Evolutionary conservation across 2,888 invertebrate genomes (phyloP).

Genomic region (Acleris sparsana): DNA sequence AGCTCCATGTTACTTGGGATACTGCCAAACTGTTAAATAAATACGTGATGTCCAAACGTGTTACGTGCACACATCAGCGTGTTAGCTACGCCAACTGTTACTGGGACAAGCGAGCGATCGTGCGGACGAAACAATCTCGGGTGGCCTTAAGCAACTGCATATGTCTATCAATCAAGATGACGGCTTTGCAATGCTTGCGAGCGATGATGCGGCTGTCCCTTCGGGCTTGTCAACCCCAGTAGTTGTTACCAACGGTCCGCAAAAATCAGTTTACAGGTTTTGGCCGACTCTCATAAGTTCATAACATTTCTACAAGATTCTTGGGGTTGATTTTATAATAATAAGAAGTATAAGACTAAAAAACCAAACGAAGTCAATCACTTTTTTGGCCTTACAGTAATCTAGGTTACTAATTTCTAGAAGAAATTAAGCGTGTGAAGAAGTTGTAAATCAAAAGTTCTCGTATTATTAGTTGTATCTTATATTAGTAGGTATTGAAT

Average conservation of each 20-base stretch:
- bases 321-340: too few relatives aligned
- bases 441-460: too few relatives aligned
- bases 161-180: slow-evolving; percentile 43
- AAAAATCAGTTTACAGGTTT: slow-evolving; percentile 42
- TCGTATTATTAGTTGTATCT: too few relatives aligned
- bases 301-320: too few relatives aligned
- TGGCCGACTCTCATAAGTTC: slow-evolving; percentile 3
- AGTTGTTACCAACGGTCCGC: slow-evolving; percentile 57
- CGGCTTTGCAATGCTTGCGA: slow-evolving; percentile 48
- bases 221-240: slow-evolving; percentile 51
- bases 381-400: too few relatives aligned
- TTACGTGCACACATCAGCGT: background rate
- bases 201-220: slow-evolving; percentile 36
- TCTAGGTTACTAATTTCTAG: too few relatives aligned
- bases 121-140: slow-evolving; percentile 1
- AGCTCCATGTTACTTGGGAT: background rate
- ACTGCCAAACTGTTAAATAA: background rate
- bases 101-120: slow-evolving; percentile 25
- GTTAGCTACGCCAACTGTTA: slow-evolving; percentile 22
- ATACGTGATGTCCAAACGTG: slow-evolving; percentile 20
- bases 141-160: slow-evolving; percentile 51
- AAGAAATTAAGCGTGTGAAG: background rate
- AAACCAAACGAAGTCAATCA: too few relatives aligned
- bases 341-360: too few relatives aligned
- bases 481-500: slow-evolving; percentile 8